These are phyloP conservation scores for Hirudo medicinalis DNA, from an alignment of 1,140 invertebrate species.

Conservation along the genomic window DNA sequence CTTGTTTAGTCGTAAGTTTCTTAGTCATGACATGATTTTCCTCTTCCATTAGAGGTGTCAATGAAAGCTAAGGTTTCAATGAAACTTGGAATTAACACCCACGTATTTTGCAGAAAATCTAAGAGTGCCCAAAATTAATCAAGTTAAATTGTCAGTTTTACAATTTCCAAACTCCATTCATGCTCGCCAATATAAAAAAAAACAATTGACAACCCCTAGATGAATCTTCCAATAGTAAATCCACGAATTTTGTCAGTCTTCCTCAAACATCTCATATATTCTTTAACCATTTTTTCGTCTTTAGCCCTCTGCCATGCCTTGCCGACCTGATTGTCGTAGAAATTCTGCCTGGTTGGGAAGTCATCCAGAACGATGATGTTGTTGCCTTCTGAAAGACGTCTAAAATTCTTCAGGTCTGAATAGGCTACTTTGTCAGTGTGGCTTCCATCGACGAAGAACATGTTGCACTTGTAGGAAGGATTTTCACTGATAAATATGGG, in stretches of 20 bases:
- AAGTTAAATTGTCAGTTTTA: too few species aligned
- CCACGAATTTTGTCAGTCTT: neutral
- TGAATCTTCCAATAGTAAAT: neutral
- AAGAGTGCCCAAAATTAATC: too few species aligned
- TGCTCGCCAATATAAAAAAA: too few species aligned
- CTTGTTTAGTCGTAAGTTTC: too few species aligned
- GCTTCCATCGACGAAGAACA: conserved; percentile 12
- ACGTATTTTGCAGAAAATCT: too few species aligned
- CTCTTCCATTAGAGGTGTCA: too few species aligned
- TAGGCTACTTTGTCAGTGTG: neutral
- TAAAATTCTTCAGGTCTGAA: conserved; percentile 9
- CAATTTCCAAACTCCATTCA: too few species aligned
- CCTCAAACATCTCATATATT: neutral
- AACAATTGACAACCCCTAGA: too few species aligned
- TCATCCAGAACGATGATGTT: conserved; percentile 10
- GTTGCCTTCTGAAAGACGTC: neutral
- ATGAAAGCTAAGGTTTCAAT: too few species aligned
- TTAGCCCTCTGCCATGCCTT: neutral
- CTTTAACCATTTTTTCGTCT: neutral
- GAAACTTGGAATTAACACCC: too few species aligned
- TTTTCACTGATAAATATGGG: neutral
- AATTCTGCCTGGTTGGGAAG: neutral
- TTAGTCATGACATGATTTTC: too few species aligned
- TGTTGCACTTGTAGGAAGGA: neutral
- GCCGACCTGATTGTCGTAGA: neutral